Base-by-base conservation (phyloP, 2,797 vertebrate genomes). In the Synanceia verrucosa region DNA sequence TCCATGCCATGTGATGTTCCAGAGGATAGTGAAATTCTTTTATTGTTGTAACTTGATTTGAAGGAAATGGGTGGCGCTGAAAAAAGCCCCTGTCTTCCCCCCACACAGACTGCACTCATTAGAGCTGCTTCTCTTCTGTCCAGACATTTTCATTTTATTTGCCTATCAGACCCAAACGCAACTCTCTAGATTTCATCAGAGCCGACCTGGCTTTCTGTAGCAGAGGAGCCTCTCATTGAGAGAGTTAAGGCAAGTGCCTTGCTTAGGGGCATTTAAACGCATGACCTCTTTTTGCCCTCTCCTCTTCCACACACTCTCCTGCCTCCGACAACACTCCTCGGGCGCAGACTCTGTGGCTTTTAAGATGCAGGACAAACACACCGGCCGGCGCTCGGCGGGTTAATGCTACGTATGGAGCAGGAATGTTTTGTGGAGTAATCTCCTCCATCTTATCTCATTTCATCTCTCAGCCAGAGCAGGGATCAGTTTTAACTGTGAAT, bases 241-340 rank as follows among this genome's bases (percentile, higher is more conserved):
- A 74, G 84, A 89, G 82, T 87, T 84, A 65, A 84, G 65, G 55
- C 86, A 86, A 92, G 87, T 91, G 87, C 85, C 85, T 91, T 86
- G 91, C 92, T 93, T 79, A 59, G 87, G 88, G 92, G 88, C 85
- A 77, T 92, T 86, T 85, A 50, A 82, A 86, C 64, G 80, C 72
- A 79, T 93, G 92, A 94, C 92, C 93, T 90, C 82, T 73, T 58
- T 80, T 82, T 88, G 89, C 88, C 87, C 88, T 92, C 60, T 60
- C 66, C 60, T 57, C 73, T 73, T 81, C 29, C 60, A 62, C 61
- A 51, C 73, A 29, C 46, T 39, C 46, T 78, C 65, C 65, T 64
- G 74, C 73, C 76, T 81, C 64, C 76, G 79, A 90, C 73, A 74
- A 86, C 84, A 82, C 67, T 84, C 88, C 87, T 82, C 69, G 9